Evolutionary conservation across 2,113 vertebrate species (phyloP), one percentile per base, ranked within the genome.

Genomic region (Oncorhynchus tshawytscha): DNA sequence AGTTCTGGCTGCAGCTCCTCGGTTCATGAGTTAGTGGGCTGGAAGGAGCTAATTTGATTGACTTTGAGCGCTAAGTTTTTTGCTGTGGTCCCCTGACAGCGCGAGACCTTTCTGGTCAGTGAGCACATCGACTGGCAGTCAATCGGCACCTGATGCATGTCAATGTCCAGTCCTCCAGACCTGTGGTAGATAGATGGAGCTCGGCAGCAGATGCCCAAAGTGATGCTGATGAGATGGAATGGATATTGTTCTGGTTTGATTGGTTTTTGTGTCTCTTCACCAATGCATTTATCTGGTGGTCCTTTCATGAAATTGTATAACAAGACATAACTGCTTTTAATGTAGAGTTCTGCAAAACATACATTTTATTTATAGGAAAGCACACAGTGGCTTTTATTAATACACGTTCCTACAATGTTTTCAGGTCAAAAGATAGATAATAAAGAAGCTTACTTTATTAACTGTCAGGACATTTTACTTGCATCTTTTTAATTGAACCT

Each of bases 11-110:
- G 81, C 74, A 82, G 74, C 80, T 81, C 75, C 73, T 85, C 78
- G 82, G 78, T 84, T 85, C 78, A 84, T 77, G 77, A 86, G 90
- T 82, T 87, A 90, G 89, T 89, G 91, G 84, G 78, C 86, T 91
- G 91, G 90, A 92, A 94, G 87, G 82, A 91, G 78, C 80, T 91
- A 89, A 93, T 93, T 91, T 93, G 92, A 94, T 94, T 93, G 92
- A 92, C 91, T 93, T 90, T 87, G 83, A 91, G 83, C 82, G 81
- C 78, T 81, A 78, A 80, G 71, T 85, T 68, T 76, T 82, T 81
- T 80, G 85, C 80, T 83, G 83, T 81, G 76, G 85, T 90, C 92
- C 90, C 91, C 78, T 85, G 92, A 92, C 90, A 88, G 89, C 81
- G 27, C 48, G 57, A 83, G 84, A 86, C 82, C 86, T 89, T 93